Base-by-base conservation (phyloP, 2,888 invertebrate species). In the Epirrita christyi region DNA sequence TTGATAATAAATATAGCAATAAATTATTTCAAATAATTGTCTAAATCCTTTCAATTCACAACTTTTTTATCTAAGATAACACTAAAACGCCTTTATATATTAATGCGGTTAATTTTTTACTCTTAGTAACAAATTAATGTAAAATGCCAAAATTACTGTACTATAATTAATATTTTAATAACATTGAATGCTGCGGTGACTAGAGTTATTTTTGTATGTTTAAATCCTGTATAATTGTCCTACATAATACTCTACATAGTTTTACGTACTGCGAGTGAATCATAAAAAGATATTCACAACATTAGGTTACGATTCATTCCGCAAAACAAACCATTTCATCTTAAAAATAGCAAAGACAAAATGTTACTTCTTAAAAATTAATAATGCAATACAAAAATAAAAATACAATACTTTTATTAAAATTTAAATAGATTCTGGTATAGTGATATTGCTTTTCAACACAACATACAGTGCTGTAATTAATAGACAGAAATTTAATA, bases 151-250 rank as follows among this genome's bases (percentile, higher is more conserved):
- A n/a, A 56, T 60, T 58, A 59, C 55, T 59, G 50, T 28, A 52
- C 6, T 29, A 6, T 53, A 48, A 38, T 29, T 36, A 37, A 29
- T 52, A 52, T 43, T 48, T 55, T 27, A 32, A 41, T 48, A 40
- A 32, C 47, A 49, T 47, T 60, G 71, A 84, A 86, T 85, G 85
- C 82, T 82, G 85, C 76, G 79, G 82, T 88, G 89, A 89, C 89
- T 89, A 89, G 89, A 89, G 74, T 74, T 78, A 71, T 68, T 72
- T 71, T 66, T 68, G 64, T 66, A 67, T 58, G 57, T 66, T 71
- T 68, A 74, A 21, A 21, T 75, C 58, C 72, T 70, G 64, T 69
- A 67, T 58, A 57, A 59, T 53, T 62, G 34, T 59, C 54, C 58
- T 38, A 55, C 66, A 64, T 72, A 68, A 68, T 32, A 70, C 72